These are phyloP conservation scores for Epinotia brunnichana DNA, from an alignment of 2,888 invertebrate species.

Conservation along the genomic window DNA sequence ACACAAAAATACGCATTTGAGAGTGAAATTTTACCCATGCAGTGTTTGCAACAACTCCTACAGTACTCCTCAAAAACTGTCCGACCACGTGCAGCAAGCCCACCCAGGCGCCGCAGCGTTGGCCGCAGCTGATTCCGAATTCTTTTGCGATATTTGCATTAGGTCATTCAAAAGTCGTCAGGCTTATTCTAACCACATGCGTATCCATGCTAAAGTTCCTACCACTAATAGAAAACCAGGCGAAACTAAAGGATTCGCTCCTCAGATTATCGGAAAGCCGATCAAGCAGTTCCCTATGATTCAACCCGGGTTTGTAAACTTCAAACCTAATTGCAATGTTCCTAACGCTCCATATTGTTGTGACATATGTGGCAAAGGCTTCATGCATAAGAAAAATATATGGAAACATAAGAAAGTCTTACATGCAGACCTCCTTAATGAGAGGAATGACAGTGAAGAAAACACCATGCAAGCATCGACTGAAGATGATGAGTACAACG, in stretches of 20 bases:
- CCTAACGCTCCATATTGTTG: constrained; percentile 83
- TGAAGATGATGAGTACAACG: constrained; percentile 78
- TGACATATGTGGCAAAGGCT: constrained; percentile 86
- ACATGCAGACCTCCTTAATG: constrained; percentile 76
- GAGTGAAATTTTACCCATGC: constrained; percentile 86
- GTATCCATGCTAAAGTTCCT: constrained; percentile 81
- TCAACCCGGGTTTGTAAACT: constrained; percentile 67
- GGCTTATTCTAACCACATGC: constrained; percentile 82
- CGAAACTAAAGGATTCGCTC: constrained; percentile 70
- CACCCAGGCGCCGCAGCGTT: constrained; percentile 72
- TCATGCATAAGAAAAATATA: constrained; percentile 82
- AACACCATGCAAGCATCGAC: constrained; percentile 81
- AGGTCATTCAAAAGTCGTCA: constrained; percentile 84
- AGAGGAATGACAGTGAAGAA: constrained; percentile 78
- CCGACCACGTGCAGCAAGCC: constrained; percentile 81
- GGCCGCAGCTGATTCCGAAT: constrained; percentile 64
- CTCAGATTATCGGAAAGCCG: constrained; percentile 76
- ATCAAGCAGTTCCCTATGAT: constrained; percentile 70
- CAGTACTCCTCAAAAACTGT: constrained; percentile 85
- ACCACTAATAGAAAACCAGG: constrained; percentile 77
- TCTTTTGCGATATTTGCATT: constrained; percentile 84
- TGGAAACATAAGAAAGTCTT: constrained; percentile 83
- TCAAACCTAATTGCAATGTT: constrained; percentile 73
- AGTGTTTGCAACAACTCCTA: constrained; percentile 84
- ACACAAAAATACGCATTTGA: constrained; percentile 86